A percentile compares a stretch with the other conserved stretches of the same genome.
These are phyloP conservation scores for rabbit (Oryctolagus cuniculus) DNA, from an alignment of 2,113 vertebrate species.

Conservation along the genomic window DNA sequence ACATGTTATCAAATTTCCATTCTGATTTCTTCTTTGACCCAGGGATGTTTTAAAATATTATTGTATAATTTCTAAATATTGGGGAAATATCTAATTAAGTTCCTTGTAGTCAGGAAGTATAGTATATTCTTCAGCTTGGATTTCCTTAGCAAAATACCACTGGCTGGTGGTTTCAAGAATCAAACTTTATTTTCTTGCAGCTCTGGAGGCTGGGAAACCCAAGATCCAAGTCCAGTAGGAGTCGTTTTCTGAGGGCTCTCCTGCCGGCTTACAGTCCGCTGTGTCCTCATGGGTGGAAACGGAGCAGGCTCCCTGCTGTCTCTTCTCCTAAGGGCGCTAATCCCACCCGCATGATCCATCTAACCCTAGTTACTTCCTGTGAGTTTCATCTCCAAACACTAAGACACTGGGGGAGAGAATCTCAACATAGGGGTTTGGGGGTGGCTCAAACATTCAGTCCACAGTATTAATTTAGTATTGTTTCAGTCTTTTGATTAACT, in stretches of 20 bases:
- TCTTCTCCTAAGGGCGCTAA: not conserved
- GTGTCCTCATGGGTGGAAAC: not conserved
- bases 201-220: not conserved
- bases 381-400: not conserved
- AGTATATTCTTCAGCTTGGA: not conserved
- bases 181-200: not conserved
- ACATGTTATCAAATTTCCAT: not conserved
- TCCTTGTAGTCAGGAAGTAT: not conserved
- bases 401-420: not conserved
- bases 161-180: not conserved
- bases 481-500: slow-evolving; percentile 27
- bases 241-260: not conserved
- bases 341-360: too few relatives aligned
- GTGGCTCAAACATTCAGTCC: not conserved
- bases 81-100: not conserved
- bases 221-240: not conserved
- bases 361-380: not conserved
- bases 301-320: not conserved
- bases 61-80: slow-evolving; percentile 12
- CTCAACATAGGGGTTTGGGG: not conserved
- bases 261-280: not conserved
- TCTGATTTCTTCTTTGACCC: slow-evolving; percentile 23
- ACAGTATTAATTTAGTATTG: not conserved
- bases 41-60: slow-evolving; percentile 19
- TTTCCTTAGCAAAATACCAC: not conserved